Evolutionary conservation across 2,888 invertebrate genomes (phyloP).

Genomic region (Drosophila greeni): DNA sequence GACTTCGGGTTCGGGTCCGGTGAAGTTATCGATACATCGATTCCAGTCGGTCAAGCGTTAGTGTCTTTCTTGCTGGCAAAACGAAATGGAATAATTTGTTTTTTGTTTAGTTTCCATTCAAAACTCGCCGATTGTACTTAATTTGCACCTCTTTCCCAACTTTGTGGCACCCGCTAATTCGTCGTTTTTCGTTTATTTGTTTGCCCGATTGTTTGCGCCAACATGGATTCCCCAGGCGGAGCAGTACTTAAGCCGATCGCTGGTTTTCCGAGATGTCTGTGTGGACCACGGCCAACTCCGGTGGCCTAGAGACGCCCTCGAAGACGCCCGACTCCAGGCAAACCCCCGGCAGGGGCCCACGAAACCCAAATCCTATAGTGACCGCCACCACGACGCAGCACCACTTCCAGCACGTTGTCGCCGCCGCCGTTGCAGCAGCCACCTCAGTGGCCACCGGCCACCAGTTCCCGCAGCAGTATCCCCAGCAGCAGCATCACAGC

Average conservation of each 20-base stretch:
- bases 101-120: conserved; percentile 32
- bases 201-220: conserved; percentile 13
- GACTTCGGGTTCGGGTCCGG: background rate
- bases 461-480: conserved; percentile 50
- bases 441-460: conserved; percentile 67
- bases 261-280: conserved; percentile 80
- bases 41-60: conserved; percentile 14
- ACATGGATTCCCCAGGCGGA: conserved; percentile 29
- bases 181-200: conserved; percentile 2
- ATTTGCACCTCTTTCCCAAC: conserved; percentile 21
- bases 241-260: conserved; percentile 23
- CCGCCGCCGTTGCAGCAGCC: conserved; percentile 66
- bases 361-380: conserved; percentile 10
- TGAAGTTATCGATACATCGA: conserved; percentile 18
- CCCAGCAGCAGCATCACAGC: conserved; percentile 32
- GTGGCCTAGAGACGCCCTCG: conserved; percentile 79
- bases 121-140: conserved; percentile 33
- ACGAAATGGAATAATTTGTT: conserved; percentile 33
- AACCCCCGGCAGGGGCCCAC: background rate
- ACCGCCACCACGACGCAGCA: conserved; percentile 25
- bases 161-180: conserved; percentile 16
- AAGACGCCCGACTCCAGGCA: conserved; percentile 9
- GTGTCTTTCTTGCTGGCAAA: conserved; percentile 3
- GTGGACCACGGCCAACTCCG: conserved; percentile 85
- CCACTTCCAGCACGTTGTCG: conserved; percentile 65